These are phyloP conservation scores for Drosophila orosa DNA, from an alignment of 1,140 invertebrate species.

Conservation along the genomic window DNA sequence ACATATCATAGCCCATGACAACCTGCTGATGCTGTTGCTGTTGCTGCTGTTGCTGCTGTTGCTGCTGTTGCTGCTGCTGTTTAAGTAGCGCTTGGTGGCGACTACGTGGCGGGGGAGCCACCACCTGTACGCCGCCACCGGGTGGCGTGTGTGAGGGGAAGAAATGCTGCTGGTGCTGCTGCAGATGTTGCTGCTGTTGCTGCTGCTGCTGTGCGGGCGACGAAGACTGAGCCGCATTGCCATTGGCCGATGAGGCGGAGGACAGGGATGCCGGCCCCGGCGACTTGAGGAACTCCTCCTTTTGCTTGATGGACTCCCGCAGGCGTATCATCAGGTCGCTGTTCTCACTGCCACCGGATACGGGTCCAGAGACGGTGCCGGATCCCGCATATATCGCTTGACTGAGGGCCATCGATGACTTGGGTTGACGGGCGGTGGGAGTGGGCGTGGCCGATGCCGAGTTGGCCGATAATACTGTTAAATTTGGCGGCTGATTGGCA, in stretches of 20 bases:
- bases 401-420: constrained; percentile 49
- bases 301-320: constrained; percentile 92
- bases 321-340: constrained; percentile 85
- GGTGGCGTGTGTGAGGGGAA: constrained; percentile 63
- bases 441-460: constrained; percentile 59
- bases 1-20: constrained; percentile 67
- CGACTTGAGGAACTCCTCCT: constrained; percentile 93
- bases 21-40: constrained; percentile 45
- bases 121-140: constrained; percentile 22
- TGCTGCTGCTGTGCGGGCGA: constrained; percentile 31
- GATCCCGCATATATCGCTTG: constrained; percentile 59
- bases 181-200: constrained; percentile 43
- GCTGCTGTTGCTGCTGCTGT: constrained; percentile 57
- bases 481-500: constrained; percentile 77
- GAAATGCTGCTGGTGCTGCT: constrained; percentile 80
- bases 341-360: constrained; percentile 57
- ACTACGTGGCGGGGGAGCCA: constrained; percentile 29
- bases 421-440: constrained; percentile 59
- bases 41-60: constrained; percentile 33
- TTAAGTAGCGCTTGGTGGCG: constrained; percentile 63
- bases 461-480: constrained; percentile 80
- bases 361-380: constrained; percentile 4
- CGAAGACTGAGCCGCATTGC: constrained; percentile 55
- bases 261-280: constrained; percentile 85
- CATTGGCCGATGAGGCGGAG: constrained; percentile 44